A percentile compares a stretch with the other conserved stretches of the same genome.
These are phyloP conservation scores for Hirtodrosophila histrioides DNA, from an alignment of 2,888 invertebrate species.

Conservation along the genomic window DNA sequence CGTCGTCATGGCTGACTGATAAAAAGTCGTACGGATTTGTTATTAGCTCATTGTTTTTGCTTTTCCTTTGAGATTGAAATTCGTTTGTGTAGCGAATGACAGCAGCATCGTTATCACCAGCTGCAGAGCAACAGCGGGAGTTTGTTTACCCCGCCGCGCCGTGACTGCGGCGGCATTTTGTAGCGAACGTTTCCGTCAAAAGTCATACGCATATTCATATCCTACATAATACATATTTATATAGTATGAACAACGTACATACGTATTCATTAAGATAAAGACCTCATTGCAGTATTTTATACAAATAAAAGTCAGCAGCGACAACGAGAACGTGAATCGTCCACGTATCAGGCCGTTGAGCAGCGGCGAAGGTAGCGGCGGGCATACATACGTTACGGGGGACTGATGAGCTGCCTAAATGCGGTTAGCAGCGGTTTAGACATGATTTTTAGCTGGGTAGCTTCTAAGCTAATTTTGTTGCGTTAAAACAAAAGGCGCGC, in stretches of 20 bases:
- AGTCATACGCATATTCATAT: constrained; percentile 38
- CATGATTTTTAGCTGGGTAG: constrained; percentile 58
- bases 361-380: not conserved
- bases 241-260: constrained; percentile 1
- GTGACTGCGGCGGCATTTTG: constrained; percentile 39
- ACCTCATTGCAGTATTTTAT: constrained; percentile 71
- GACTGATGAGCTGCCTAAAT: constrained; percentile 47
- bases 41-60: constrained; percentile 62
- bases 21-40: constrained; percentile 58
- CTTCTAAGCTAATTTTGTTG: constrained; percentile 54
- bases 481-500: constrained; percentile 47
- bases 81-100: constrained; percentile 29
- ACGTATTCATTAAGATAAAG: constrained; percentile 56
- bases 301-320: constrained; percentile 50
- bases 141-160: constrained; percentile 61
- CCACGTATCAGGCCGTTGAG: constrained; percentile 36
- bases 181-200: constrained; percentile 48
- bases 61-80: constrained; percentile 42
- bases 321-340: constrained; percentile 45
- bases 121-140: constrained; percentile 21
- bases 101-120: constrained; percentile 35
- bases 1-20: constrained; percentile 60
- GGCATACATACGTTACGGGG: not conserved
- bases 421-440: constrained; percentile 48
- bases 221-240: constrained; percentile 6